Conservation (phyloP, 1,140 invertebrate genomes). For the Littorina saxatilis region DNA sequence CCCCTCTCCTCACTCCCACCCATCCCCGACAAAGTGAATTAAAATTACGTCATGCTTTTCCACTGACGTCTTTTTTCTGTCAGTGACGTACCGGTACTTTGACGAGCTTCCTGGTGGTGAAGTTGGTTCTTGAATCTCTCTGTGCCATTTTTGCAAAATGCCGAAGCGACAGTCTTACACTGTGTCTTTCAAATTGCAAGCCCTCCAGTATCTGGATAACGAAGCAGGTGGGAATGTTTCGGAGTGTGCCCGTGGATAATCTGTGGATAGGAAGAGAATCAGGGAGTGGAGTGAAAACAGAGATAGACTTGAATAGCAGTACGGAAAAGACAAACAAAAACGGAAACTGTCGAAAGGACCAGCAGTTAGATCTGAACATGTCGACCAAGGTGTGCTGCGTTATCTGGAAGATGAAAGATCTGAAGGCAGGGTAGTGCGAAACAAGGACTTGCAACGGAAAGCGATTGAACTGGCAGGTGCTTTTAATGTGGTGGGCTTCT, state of each 20-base stretch:
- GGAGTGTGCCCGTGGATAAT: neutral
- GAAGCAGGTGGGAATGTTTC: neutral
- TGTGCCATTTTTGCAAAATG: too few species aligned
- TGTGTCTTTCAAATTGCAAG: too few species aligned
- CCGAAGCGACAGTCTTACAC: too few species aligned
- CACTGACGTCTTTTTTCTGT: too few species aligned
- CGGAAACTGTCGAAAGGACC: neutral
- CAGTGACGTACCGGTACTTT: too few species aligned
- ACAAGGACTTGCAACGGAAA: neutral
- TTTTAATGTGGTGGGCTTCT: neutral
- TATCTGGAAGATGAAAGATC: neutral
- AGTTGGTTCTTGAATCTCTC: too few species aligned
- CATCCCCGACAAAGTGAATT: too few species aligned
- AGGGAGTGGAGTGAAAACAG: neutral
- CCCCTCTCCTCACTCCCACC: too few species aligned
- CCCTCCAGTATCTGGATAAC: too few species aligned
- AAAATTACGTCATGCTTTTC: too few species aligned
- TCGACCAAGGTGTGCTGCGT: neutral
- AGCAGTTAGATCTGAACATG: neutral
- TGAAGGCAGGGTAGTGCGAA: neutral
- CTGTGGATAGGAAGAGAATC: neutral
- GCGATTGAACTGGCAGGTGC: neutral
- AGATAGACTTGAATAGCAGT: neutral
- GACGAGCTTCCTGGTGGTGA: too few species aligned
- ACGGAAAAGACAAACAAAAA: neutral